Conservation (phyloP, 1,140 invertebrate genomes). For the Anoplophora glabripennis region DNA sequence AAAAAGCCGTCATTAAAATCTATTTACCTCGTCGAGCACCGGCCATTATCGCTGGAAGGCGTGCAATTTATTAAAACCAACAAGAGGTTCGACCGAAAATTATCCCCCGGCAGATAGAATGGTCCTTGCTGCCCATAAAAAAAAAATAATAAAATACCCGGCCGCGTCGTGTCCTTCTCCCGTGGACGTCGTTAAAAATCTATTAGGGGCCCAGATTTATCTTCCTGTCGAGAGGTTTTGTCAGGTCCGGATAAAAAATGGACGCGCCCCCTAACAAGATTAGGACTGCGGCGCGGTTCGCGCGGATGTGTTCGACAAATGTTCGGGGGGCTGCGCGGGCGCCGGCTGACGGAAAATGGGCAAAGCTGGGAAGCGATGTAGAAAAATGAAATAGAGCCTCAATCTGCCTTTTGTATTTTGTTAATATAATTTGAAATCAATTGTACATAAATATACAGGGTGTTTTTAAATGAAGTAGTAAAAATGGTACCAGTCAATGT, state of each 20-base stretch:
- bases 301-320: no score
- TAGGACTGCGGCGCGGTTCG: neutral
- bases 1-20: conserved; percentile 6
- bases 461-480: no score
- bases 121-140: conserved; percentile 3
- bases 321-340: no score
- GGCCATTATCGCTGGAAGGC: conserved; percentile 3
- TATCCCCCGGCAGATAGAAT: conserved; percentile 1
- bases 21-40: conserved; percentile 4
- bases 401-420: no score
- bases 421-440: no score
- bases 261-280: conserved; percentile 7
- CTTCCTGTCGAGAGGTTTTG: conserved; percentile 25
- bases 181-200: conserved; percentile 25
- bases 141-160: conserved; percentile 21
- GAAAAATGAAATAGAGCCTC: no score
- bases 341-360: no score
- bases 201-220: conserved; percentile 26
- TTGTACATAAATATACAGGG: no score
- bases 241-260: conserved; percentile 20
- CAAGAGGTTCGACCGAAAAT: conserved; percentile 9
- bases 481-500: no score
- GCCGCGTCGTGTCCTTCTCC: neutral
- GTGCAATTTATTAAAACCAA: conserved; percentile 21
- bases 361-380: no score